A percentile compares a stretch with the other conserved stretches of the same genome.
phyloP scores from a whole-genome alignment of 2,797 vertebrate genomes.

The Anguilla anguilla region DNA sequence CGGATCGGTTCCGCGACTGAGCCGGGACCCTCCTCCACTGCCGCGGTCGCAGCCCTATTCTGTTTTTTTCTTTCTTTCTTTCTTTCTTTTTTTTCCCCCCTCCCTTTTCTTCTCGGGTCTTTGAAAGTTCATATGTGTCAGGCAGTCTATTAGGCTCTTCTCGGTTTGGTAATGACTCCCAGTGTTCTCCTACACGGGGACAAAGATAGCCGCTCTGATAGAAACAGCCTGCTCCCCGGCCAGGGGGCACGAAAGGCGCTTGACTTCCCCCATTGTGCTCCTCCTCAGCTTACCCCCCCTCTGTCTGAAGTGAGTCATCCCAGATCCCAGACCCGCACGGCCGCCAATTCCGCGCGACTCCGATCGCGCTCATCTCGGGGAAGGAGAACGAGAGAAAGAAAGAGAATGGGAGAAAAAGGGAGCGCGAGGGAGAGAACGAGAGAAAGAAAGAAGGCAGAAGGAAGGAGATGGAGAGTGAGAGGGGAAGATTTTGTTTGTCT shows the following conservation, averaged over 20 bases:
- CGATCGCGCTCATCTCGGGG: slow-evolving; percentile 68
- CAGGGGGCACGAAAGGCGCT: slow-evolving; percentile 62
- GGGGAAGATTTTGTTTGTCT: too few species aligned
- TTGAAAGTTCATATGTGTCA: slow-evolving; percentile 64
- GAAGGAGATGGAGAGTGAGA: background rate
- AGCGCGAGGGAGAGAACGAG: background rate
- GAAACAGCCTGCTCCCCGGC: slow-evolving; percentile 57
- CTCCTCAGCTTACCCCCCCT: slow-evolving; percentile 48
- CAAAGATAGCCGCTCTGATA: slow-evolving; percentile 72
- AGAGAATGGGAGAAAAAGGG: slow-evolving; percentile 50
- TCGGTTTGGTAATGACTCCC: slow-evolving; percentile 66
- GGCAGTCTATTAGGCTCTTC: slow-evolving; percentile 71
- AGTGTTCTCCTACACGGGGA: slow-evolving; percentile 69
- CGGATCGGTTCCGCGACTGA: slow-evolving; percentile 19
- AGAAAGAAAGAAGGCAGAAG: slow-evolving; percentile 38
- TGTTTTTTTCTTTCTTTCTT: slow-evolving; percentile 52
- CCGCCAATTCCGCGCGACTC: slow-evolving; percentile 63
- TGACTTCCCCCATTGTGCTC: slow-evolving; percentile 68
- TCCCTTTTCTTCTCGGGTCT: slow-evolving; percentile 38
- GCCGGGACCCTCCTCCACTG: slow-evolving; percentile 34
- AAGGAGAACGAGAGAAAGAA: slow-evolving; percentile 55
- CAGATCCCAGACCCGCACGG: slow-evolving; percentile 69
- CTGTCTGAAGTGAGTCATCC: slow-evolving; percentile 60
- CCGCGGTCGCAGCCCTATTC: slow-evolving; percentile 18
- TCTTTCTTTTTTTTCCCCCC: slow-evolving; percentile 47